Evolutionary conservation across 92 coral and sea anemone species (phyloP), one percentile per base, ranked within the genome.

Genomic region (Epizoanthus fatuus): DNA sequence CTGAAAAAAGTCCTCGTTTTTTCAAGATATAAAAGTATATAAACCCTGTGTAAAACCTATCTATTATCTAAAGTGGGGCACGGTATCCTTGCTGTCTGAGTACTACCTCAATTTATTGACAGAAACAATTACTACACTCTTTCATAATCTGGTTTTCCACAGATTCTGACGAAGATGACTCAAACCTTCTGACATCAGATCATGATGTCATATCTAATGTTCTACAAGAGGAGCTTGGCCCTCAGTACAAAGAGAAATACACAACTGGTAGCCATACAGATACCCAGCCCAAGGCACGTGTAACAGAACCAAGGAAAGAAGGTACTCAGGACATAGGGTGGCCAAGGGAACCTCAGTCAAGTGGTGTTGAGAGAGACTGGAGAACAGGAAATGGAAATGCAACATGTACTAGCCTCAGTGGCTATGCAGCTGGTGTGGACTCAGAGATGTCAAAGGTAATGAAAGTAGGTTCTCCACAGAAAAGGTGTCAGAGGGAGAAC

Each of bases 201-300:
- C 98, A 97, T 81, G 96, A 97, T 68, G 90, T 95, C 16, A 84
- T 97, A 29, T 95, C 99, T 59, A 93, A 94, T 74, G 91, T 97
- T 11, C 76, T 97, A 65, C 72, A 79, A 64, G 98, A 97, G 74
- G 99, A 97, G 78, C 87, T 97, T 85, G 98, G 99, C 15, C 86
- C 95, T 38, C 66, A 72, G 8, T 86, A 87, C 85, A 85, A 54
- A n/a, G 90, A 72, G 51, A 69, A 69, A 38, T 83, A 80, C 55
- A 51, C 17, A 47, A 63, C 11, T 22, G 77, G 80, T 4, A 17
- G 45, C 39, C 54, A 68, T 25, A 71, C 63, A 60, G 25, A 29
- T 45, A 63, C 14, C 54, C 19, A 70, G 68, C 38, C n/a, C 57
- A 57, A 51, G 8, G 64, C 58, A 76, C 44, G 35, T 45, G 59